Evolutionary conservation across 2,797 vertebrate species (phyloP).

Genomic region (Kryptopterus vitreolus): DNA sequence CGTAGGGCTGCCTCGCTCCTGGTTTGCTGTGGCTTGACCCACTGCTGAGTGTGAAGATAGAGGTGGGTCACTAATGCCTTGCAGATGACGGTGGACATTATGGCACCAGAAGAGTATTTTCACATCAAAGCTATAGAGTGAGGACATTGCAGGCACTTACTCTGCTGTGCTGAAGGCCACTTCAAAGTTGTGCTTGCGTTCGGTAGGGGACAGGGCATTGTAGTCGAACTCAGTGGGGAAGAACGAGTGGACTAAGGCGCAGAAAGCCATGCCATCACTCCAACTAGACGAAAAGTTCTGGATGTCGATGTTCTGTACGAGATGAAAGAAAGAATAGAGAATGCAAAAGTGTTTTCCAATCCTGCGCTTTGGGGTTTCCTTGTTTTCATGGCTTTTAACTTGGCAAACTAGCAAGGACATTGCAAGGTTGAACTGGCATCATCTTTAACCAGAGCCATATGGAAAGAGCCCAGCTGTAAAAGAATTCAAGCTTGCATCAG

Average conservation of each 20-base stretch:
- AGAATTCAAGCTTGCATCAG: conserved; percentile 21
- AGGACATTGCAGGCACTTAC: conserved; percentile 75
- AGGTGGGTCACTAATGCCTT: conserved; percentile 17
- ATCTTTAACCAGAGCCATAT: conserved; percentile 63
- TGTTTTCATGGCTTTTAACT: neutral
- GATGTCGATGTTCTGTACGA: conserved; percentile 86
- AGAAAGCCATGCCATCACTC: conserved; percentile 97
- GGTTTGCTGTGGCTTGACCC: neutral
- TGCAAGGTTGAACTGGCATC: conserved; percentile 22
- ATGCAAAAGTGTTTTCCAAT: neutral
- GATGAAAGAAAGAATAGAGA: conserved; percentile 43
- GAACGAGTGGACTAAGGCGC: conserved; percentile 94
- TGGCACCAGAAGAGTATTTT: conserved; percentile 9
- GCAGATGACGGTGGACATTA: conserved; percentile 35
- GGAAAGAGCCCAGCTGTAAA: conserved; percentile 54
- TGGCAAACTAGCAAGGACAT: neutral
- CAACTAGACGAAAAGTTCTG: conserved; percentile 98
- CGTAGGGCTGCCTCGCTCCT: neutral
- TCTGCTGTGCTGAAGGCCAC: conserved; percentile 90
- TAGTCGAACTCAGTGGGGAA: conserved; percentile 95
- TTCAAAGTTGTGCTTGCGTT: conserved; percentile 92
- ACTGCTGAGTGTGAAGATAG: conserved; percentile 9
- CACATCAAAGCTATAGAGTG: conserved; percentile 25
- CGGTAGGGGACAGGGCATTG: conserved; percentile 76
- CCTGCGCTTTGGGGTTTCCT: neutral